These are phyloP conservation scores for Argopecten irradians DNA, from an alignment of 1,140 invertebrate genomes.

Conservation along the genomic window DNA sequence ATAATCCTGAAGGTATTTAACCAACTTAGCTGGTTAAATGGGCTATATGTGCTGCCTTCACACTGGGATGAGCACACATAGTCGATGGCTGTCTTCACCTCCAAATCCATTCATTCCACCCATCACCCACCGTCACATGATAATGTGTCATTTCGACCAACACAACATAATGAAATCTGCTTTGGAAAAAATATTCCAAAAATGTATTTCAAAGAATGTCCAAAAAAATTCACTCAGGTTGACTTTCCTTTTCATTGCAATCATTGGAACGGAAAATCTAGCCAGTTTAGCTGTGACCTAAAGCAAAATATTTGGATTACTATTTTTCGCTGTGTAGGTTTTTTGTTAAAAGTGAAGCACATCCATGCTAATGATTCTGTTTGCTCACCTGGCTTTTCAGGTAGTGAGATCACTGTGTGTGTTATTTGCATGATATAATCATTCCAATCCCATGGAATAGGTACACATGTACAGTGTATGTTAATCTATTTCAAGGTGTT, in stretches of 20 bases:
- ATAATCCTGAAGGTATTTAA: constrained; percentile 6
- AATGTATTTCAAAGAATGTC: not conserved
- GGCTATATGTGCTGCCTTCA: constrained; percentile 13
- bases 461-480: not conserved
- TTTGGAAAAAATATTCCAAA: not conserved
- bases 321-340: not conserved
- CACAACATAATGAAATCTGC: not conserved
- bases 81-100: not conserved
- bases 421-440: not conserved
- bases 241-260: not conserved
- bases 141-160: constrained; percentile 16
- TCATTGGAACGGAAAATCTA: not conserved
- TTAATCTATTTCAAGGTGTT: not conserved
- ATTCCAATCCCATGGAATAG: not conserved
- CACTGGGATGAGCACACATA: constrained; percentile 20
- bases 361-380: constrained; percentile 17
- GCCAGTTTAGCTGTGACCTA: not conserved
- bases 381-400: constrained; percentile 14
- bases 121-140: not conserved
- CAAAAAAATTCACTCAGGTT: not conserved
- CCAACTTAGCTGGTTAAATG: not conserved
- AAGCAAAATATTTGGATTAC: constrained; percentile 11
- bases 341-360: not conserved
- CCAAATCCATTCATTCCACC: not conserved
- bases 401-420: not conserved